Conservation (phyloP, 1,140 invertebrate species). For the Parasteatoda tepidariorum region DNA sequence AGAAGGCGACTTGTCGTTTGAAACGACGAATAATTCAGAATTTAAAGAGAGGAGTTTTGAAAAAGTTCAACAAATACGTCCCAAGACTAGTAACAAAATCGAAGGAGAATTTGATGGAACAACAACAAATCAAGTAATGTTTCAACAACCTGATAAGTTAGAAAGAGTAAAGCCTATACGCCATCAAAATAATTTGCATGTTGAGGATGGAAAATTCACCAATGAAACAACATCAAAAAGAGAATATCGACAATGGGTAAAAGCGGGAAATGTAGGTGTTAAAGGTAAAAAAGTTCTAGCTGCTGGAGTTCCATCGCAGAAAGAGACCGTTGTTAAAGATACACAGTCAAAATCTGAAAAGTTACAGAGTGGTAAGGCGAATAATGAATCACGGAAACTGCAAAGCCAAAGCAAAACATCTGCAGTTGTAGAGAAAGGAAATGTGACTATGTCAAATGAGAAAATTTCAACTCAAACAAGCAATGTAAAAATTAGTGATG, state of each 20-base stretch:
- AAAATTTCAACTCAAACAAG: too few relatives aligned
- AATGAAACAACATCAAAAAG: constrained; percentile 33
- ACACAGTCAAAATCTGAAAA: background rate
- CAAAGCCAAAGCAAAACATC: background rate
- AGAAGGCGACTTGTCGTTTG: constrained; percentile 54
- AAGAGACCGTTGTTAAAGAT: background rate
- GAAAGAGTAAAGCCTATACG: constrained; percentile 39
- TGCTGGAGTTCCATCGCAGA: constrained; percentile 18
- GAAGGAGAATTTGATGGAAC: constrained; percentile 53
- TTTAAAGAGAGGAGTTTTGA: constrained; percentile 29
- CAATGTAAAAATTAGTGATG: too few relatives aligned
- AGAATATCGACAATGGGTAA: constrained; percentile 50
- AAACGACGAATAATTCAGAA: constrained; percentile 42
- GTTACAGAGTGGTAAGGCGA: background rate
- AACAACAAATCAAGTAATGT: constrained; percentile 49
- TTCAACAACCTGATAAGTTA: constrained; percentile 2
- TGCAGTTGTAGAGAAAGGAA: background rate
- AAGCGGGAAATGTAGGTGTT: constrained; percentile 4
- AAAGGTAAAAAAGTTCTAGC: background rate
- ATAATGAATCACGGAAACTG: background rate
- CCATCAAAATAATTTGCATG: constrained; percentile 29
- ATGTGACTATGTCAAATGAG: too few relatives aligned
- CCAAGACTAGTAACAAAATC: constrained; percentile 43
- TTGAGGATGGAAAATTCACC: constrained; percentile 43
- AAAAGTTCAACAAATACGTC: constrained; percentile 21